Evolutionary conservation across 2,797 vertebrate species (phyloP), one percentile per base, ranked within the genome.

Genomic region (Neosalanx taihuensis): DNA sequence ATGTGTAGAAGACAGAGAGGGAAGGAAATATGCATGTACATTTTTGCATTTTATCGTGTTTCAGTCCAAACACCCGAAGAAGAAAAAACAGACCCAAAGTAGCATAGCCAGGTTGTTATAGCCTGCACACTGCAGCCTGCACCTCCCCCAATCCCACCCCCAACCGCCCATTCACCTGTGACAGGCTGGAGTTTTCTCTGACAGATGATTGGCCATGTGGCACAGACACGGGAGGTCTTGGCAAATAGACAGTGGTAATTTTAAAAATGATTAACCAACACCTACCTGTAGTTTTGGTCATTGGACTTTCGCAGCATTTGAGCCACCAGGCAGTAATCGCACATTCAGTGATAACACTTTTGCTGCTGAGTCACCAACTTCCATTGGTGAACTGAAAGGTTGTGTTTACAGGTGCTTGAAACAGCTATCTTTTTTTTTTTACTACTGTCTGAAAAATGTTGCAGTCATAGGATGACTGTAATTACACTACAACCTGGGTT

Each of bases 1-100:
- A 23, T 53, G 69, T 41, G 58, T 29, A n/a, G 12, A 31, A 57
- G 67, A 33, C 56, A 23, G 67, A 31, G 53, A 33, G 67, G 33
- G 41, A 33, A 53, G 20, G 66, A 33, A 30, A 35, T 31, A 23
- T 31, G 30, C 23, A 26, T n/a, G 29, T 56, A 49, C n/a, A 26
- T 67, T 26, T 17, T 9, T 18, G 31, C 7, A 13, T 12, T 69
- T 29, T 59, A 37, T 26, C 23, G 17, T 18, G 41, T 53, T n/a
- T 26, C 29, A 51, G 53, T 41, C 31, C n/a, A 7, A 66, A 23
- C 6, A 53, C 26, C 58, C 13, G 57, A 23, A 56, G 49, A 51
- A 51, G 15, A 37, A 12, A 46, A 12, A 13, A 13, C 51, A 56
- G 15, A n/a, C 18, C 51, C 51, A 1, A 56, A 17, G 5, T 18